Percentiles rank a stretch among this genome's conserved stretches.
Evolutionary conservation across 2,113 vertebrate genomes (phyloP).

Genomic region (Loxodonta africana): DNA sequence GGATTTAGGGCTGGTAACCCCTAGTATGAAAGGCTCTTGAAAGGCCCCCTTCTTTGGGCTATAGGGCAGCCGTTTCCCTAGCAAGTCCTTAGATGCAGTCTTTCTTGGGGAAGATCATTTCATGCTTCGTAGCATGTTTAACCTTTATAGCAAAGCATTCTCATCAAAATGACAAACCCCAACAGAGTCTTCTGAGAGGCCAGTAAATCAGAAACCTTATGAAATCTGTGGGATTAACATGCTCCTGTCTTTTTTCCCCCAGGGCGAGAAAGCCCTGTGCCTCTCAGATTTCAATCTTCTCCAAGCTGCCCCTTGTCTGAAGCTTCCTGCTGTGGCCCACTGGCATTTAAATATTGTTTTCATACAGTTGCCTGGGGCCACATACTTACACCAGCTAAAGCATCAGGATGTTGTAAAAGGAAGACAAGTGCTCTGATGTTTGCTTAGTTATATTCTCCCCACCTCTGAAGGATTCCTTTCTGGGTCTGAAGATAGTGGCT

Average conservation of each 20-base stretch:
- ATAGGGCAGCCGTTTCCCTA: constrained; percentile 47
- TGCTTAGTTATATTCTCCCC: constrained; percentile 69
- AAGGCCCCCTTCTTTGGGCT: constrained; percentile 47
- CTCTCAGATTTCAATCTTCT: constrained; percentile 69
- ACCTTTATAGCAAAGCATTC: constrained; percentile 78
- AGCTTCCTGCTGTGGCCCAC: constrained; percentile 53
- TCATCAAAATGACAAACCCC: constrained; percentile 83
- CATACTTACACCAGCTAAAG: constrained; percentile 36
- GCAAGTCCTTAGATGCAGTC: constrained; percentile 44
- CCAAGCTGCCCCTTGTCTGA: constrained; percentile 63
- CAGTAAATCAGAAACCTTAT: constrained; percentile 79
- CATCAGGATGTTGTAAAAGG: constrained; percentile 61
- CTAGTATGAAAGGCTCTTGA: not conserved
- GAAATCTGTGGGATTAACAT: constrained; percentile 74
- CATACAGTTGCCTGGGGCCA: constrained; percentile 12
- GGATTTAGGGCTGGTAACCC: not conserved
- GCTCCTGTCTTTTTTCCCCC: constrained; percentile 44
- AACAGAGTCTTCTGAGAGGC: constrained; percentile 73
- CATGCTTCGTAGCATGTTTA: constrained; percentile 84
- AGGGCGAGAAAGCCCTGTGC: constrained; percentile 36
- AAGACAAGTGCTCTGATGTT: constrained; percentile 69
- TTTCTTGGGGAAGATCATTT: constrained; percentile 82
- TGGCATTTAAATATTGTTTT: constrained; percentile 79
- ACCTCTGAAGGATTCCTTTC: constrained; percentile 57
- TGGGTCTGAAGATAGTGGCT: constrained; percentile 61